Percentiles rank a stretch among this genome's conserved stretches.
phyloP scores from a whole-genome alignment of 2,888 invertebrate genomes.

The Eristalis tenax region DNA sequence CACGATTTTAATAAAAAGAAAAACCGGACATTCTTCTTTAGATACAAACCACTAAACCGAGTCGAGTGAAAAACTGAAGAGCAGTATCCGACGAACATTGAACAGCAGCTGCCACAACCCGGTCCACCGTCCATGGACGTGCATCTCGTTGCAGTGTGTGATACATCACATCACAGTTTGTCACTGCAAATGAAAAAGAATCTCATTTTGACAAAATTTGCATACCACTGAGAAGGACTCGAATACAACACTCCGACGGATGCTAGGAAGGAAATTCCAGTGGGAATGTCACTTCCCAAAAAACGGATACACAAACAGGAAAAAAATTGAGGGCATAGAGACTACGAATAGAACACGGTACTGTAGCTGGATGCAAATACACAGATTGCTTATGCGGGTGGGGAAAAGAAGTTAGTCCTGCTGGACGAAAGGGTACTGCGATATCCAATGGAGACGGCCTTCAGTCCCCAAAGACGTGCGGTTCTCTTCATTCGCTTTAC shows the following conservation, averaged over 20 bases:
- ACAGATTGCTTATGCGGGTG: constrained; percentile 8
- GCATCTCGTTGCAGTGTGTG: constrained; percentile 12
- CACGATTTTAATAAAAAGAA: too few species aligned
- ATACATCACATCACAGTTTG: constrained; percentile 41
- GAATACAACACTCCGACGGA: constrained; percentile 31
- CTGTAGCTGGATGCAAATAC: background rate
- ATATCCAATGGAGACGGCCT: background rate
- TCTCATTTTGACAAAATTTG: constrained; percentile 57
- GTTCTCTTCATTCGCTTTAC: constrained; percentile 31
- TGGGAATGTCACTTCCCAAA: constrained; percentile 37
- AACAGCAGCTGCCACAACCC: constrained; percentile 43
- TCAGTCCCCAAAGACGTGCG: constrained; percentile 14
- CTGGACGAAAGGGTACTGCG: background rate
- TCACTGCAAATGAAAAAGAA: constrained; percentile 27
- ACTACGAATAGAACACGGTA: constrained; percentile 25
- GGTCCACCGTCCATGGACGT: constrained; percentile 11
- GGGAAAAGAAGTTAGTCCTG: background rate
- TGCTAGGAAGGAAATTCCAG: background rate
- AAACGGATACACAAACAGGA: constrained; percentile 1
- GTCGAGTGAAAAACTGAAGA: background rate
- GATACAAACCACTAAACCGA: too few species aligned
- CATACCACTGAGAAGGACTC: constrained; percentile 47
- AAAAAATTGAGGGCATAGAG: background rate
- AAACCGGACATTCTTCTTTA: too few species aligned
- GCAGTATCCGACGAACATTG: background rate